Percentiles rank a stretch among this genome's conserved stretches.
These are phyloP conservation scores for Garrulus glandarius DNA, from an alignment of 2,797 vertebrate species.

Conservation along the genomic window DNA sequence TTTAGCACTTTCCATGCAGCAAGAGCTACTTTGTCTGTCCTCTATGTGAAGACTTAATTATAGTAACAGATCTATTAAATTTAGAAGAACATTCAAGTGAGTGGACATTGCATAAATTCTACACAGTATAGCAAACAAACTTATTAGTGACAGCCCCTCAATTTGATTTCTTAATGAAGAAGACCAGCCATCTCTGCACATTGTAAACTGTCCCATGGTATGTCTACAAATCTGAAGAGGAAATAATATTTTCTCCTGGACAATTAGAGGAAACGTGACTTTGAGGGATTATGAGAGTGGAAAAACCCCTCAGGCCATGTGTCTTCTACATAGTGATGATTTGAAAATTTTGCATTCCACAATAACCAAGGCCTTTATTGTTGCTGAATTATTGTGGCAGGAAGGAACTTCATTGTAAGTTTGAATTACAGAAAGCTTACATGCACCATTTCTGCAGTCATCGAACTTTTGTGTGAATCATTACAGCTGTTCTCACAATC, in stretches of 20 bases:
- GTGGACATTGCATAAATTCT: neutral
- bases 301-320: neutral
- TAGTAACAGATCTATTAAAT: neutral
- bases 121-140: neutral
- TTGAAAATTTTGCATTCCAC: neutral
- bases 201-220: neutral
- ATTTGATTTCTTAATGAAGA: neutral
- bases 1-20: neutral
- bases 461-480: neutral
- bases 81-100: neutral
- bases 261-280: neutral
- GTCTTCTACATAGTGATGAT: neutral
- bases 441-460: neutral
- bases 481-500: neutral
- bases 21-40: neutral
- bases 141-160: neutral
- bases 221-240: neutral
- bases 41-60: neutral
- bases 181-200: neutral
- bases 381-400: neutral
- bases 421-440: neutral
- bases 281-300: neutral
- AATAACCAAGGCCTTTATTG: neutral
- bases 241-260: neutral
- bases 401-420: neutral